Evolutionary conservation across 2,113 vertebrate genomes (phyloP).

Genomic region (Gallinago jamesoni): DNA sequence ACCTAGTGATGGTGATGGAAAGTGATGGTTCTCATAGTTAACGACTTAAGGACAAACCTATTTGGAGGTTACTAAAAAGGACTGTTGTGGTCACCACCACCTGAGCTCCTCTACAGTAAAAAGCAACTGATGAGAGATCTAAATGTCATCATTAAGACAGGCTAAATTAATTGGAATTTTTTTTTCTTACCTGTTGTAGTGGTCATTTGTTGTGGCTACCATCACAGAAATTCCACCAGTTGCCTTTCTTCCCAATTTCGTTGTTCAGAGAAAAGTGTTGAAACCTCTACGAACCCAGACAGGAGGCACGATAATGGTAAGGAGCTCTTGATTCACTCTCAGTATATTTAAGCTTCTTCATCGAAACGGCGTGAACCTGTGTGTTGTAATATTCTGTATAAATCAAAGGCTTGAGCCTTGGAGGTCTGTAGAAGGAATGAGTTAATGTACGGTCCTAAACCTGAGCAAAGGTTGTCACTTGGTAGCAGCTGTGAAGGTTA

Average conservation of each 20-base stretch:
- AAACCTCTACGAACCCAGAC: conserved; percentile 91
- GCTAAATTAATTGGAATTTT: neutral
- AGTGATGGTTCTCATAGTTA: neutral
- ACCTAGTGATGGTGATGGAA: neutral
- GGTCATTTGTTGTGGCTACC: conserved; percentile 91
- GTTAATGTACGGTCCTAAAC: neutral
- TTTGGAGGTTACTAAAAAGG: neutral
- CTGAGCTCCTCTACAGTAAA: neutral
- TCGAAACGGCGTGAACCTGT: neutral
- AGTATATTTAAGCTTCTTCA: neutral
- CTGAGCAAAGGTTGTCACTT: neutral
- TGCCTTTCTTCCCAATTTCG: conserved; percentile 91
- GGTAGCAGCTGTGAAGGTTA: neutral
- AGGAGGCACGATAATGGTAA: conserved; percentile 96
- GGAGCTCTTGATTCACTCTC: neutral
- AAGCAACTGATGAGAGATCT: neutral
- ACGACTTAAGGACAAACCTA: neutral
- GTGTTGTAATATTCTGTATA: neutral
- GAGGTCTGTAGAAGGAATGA: neutral
- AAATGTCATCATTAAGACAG: neutral
- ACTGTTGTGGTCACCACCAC: neutral
- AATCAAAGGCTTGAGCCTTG: neutral
- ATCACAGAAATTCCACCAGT: conserved; percentile 97
- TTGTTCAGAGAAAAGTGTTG: conserved; percentile 93
- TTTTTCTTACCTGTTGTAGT: conserved; percentile 69